Base-by-base conservation (phyloP, 2,888 invertebrate species). In the Erannis defoliaria region DNA sequence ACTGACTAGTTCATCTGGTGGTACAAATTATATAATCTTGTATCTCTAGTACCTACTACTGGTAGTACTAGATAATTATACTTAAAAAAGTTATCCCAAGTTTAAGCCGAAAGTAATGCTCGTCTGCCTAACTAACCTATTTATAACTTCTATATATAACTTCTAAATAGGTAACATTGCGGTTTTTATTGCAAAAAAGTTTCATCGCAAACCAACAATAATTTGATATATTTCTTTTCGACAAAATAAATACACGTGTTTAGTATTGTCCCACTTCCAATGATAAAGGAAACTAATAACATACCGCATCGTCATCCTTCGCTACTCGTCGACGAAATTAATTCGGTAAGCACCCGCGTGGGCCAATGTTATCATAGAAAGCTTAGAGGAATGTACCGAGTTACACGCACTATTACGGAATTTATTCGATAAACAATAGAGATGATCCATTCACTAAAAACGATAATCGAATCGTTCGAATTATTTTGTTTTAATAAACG, bases 351-450 rank as follows among this genome's bases (percentile, higher is more conserved):
- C 59, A 68, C 57, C 54, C 68, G 79, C 81, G 82, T 82, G 77
- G 81, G 80, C 75, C 62, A 67, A 63, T 87, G 82, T 88, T 89
- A 78, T 88, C 76, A 76, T 82, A 88, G 88, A 87, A 86, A 88
- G 85, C 82, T 81, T 77, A 75, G 77, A 76, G 86, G 83, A 85
- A 86, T 84, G 85, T 75, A 62, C 70, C 79, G 86, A 81, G 87
- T 88, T 85, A 88, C 82, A 89, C 88, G 31, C 29, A 59, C 64
- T 62, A 64, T 19, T 43, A 43, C 21, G 42, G 33, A 38, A 50
- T 50, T 38, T n/a, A 23, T 38, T 50, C 31, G 38, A 50, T 50
- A 35, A 50, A 37, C 23, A 35, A 29, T 49, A 49, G 50, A 50
- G 50, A 50, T 38, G 38, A 26, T 8, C n/a, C 4, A 16, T 26